Evolutionary conservation across 2,888 invertebrate species (phyloP).

Genomic region (Drosophila merina): DNA sequence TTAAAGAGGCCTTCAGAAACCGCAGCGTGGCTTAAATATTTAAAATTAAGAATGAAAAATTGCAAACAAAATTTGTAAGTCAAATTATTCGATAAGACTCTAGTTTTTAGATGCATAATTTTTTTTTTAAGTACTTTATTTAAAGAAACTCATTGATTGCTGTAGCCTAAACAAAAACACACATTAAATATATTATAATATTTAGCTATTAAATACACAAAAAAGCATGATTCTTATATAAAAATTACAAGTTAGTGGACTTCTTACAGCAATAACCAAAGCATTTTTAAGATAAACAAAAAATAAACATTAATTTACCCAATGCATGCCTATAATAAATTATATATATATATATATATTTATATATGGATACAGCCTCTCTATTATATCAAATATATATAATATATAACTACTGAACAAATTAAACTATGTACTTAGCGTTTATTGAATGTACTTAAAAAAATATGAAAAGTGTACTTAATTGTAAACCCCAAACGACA

Average conservation of each 20-base stretch:
- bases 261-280: conserved; percentile 84
- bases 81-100: conserved; percentile 25
- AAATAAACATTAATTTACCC: conserved; percentile 27
- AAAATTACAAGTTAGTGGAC: conserved; percentile 63
- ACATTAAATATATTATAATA: conserved; percentile 5
- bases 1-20: conserved; percentile 81
- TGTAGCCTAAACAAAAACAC: conserved; percentile 5
- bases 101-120: conserved; percentile 8
- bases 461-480: conserved; percentile 26
- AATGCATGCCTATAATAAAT: conserved; percentile 26
- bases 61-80: conserved; percentile 50
- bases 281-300: conserved; percentile 76
- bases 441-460: conserved; percentile 65
- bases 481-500: conserved; percentile 27
- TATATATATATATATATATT: conserved; percentile 2
- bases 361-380: neutral
- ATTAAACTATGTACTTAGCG: conserved; percentile 70
- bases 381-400: conserved; percentile 24
- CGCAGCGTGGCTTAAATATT: conserved; percentile 82
- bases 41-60: conserved; percentile 4
- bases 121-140: conserved; percentile 28
- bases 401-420: conserved; percentile 61
- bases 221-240: conserved; percentile 29
- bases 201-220: conserved; percentile 25
- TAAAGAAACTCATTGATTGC: conserved; percentile 40